These are phyloP conservation scores for Trachelus iudaicus DNA, from an alignment of 2,888 invertebrate species.

Conservation along the genomic window DNA sequence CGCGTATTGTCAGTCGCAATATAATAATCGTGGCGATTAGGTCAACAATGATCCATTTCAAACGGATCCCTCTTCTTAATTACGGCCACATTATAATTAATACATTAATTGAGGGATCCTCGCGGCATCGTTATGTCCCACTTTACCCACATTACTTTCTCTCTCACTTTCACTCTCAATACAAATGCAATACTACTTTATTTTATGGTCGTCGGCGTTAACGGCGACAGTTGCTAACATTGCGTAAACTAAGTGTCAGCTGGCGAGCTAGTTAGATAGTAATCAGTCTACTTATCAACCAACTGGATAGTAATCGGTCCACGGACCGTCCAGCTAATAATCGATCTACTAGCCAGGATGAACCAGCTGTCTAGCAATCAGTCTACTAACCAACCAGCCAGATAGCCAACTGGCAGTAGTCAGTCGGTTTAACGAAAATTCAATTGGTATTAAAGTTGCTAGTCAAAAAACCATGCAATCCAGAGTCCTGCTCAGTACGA, in stretches of 20 bases:
- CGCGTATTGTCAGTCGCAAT: constrained; percentile 52
- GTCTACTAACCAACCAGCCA: background rate
- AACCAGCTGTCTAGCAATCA: background rate
- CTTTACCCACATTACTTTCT: background rate
- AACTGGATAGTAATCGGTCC: background rate
- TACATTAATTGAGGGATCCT: background rate
- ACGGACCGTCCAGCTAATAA: background rate
- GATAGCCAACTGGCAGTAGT: background rate
- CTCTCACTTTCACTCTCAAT: background rate
- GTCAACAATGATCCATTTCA: background rate
- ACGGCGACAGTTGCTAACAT: background rate
- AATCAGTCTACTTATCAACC: background rate
- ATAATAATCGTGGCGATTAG: constrained; percentile 25
- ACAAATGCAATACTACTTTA: background rate
- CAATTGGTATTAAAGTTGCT: background rate
- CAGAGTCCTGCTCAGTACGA: background rate
- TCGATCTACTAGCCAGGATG: background rate
- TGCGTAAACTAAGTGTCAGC: background rate
- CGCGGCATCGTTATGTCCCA: background rate
- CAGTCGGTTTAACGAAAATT: background rate
- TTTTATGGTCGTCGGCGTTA: background rate
- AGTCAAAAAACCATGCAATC: background rate
- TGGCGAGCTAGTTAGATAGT: background rate
- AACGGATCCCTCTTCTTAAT: background rate
- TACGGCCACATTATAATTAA: background rate